Base-by-base conservation (phyloP, 2,113 vertebrate genomes). In the Takifugu flavidus region DNA sequence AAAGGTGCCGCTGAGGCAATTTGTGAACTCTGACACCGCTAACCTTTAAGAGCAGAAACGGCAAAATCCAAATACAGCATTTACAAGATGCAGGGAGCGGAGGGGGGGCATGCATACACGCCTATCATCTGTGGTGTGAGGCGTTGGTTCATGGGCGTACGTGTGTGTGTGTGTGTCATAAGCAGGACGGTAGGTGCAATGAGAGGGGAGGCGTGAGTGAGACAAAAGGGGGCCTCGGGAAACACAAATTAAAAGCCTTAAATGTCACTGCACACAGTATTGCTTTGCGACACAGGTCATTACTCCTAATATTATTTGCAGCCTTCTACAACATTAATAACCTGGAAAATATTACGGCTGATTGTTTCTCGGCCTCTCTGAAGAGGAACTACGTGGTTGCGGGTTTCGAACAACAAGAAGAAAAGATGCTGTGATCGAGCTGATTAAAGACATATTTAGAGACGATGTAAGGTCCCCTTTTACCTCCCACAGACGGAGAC, bases 181-280 rank as follows among this genome's bases (percentile, higher is more conserved):
- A 58, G 70, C 75, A 72, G 80, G 75, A 55, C 77, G 54, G 55
- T 45, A 63, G 63, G 74, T 65, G 62, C 81, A 60, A 74, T 63
- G 67, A 79, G 67, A 72, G 82, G 75, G 76, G 80, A 68, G 79
- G 79, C 27, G 71, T 55, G 77, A 59, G 72, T 67, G 63, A 62
- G 73, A 69, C 76, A 65, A 63, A 70, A 54, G 71, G 79, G 62
- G 75, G 74, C 79, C 77, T 63, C 66, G 70, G 88, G 88, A 86
- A 92, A 91, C 95, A 95, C 96, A 98, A 98, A 98, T 98, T 98
- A 98, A 92, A 91, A 94, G 93, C 95, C 93, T 96, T 94, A 98
- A 98, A 98, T 98, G 96, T 98, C 96, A 98, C 83, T 88, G 94
- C 93, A 95, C 95, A 94, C 96, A 89, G 86, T 87, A 96, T 96